Evolutionary conservation across 2,888 invertebrate genomes (phyloP).

Genomic region (Disparrhopalites patrizii): DNA sequence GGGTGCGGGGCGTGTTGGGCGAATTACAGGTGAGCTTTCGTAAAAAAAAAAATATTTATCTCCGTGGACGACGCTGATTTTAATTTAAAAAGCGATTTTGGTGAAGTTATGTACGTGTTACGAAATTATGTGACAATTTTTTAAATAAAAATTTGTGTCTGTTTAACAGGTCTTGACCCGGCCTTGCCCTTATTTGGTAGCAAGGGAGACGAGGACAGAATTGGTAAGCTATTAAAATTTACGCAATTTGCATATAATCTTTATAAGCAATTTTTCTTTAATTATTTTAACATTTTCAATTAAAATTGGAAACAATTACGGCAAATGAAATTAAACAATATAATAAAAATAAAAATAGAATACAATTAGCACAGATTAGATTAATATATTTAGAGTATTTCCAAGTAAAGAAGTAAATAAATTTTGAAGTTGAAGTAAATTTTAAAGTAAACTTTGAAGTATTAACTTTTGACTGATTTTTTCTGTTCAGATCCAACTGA

Average conservation of each 20-base stretch:
- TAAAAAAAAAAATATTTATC: no score
- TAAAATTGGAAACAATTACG: neutral
- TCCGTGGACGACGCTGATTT: no score
- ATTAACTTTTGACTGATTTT: neutral
- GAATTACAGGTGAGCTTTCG: conserved; percentile 42
- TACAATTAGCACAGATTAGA: no score
- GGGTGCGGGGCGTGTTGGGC: conserved; percentile 55
- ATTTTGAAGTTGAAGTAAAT: neutral
- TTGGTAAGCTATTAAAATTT: conserved; percentile 49
- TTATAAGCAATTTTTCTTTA: neutral
- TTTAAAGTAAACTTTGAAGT: neutral
- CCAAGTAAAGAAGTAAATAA: neutral
- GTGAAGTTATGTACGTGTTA: no score
- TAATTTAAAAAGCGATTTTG: no score
- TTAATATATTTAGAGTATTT: neutral
- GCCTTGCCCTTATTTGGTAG: conserved; percentile 63
- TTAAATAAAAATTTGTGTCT: neutral
- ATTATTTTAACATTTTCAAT: neutral
- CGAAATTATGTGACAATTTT: neutral
- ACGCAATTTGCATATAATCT: neutral
- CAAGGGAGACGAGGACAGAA: conserved; percentile 53
- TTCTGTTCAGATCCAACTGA: conserved; percentile 59
- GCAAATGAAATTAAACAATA: neutral
- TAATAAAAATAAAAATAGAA: no score
- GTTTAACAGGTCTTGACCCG: conserved; percentile 59